Percentiles rank a stretch among this genome's conserved stretches.
Evolutionary conservation across 2,888 invertebrate species (phyloP).

Genomic region (Amphipyra berbera): DNA sequence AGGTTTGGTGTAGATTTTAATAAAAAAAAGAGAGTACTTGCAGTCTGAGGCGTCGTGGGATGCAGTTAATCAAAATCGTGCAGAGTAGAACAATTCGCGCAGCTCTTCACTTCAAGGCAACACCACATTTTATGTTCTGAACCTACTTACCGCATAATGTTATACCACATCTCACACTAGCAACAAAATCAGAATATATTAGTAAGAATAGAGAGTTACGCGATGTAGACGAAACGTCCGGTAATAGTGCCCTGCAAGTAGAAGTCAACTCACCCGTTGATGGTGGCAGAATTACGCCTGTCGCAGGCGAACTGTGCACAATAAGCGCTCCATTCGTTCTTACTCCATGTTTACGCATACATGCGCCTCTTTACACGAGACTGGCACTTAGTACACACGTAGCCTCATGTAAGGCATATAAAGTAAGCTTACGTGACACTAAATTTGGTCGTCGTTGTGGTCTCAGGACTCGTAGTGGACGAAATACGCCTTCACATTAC

Average conservation of each 20-base stretch:
- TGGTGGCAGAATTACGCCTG: too few species aligned
- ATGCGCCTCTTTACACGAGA: constrained; percentile 22
- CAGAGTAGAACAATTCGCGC: constrained; percentile 14
- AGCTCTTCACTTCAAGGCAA: constrained; percentile 16
- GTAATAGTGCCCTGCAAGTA: too few species aligned
- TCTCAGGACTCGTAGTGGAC: constrained; percentile 23
- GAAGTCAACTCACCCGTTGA: too few species aligned
- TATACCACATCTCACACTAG: too few species aligned
- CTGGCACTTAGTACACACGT: constrained; percentile 11
- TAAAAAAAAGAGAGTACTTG: constrained; percentile 6
- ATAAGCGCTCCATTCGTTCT: not conserved
- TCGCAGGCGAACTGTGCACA: too few species aligned
- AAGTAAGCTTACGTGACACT: constrained; percentile 26
- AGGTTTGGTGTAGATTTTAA: not conserved
- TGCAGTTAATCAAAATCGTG: constrained; percentile 13
- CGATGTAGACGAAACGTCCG: constrained; percentile 1
- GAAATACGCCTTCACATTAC: constrained; percentile 52
- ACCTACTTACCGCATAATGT: too few species aligned
- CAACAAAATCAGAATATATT: too few species aligned
- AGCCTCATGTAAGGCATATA: constrained; percentile 10
- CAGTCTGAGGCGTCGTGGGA: not conserved
- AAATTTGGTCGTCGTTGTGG: constrained; percentile 4
- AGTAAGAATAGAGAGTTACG: too few species aligned
- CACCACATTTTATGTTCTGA: too few species aligned
- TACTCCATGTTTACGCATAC: constrained; percentile 1